Evolutionary conservation across 1,140 invertebrate genomes (phyloP), one percentile per base, ranked within the genome.

Genomic region (Drosophila repletoides): DNA sequence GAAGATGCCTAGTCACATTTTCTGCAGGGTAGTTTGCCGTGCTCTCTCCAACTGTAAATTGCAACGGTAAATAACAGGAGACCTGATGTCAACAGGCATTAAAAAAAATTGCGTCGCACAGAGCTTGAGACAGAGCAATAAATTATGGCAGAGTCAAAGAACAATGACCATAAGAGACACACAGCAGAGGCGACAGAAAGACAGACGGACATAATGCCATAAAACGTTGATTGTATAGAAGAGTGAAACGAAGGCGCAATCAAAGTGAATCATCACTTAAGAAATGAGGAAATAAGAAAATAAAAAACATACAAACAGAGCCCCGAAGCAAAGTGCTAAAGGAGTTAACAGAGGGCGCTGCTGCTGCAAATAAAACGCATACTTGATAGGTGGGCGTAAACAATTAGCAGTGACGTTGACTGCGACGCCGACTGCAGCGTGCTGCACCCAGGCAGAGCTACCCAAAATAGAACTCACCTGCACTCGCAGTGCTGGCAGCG

Each of bases 211-310:
- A 15, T 22, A 24, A 33, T 10, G 49, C 52, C 48, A 66, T 67
- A 34, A 60, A 56, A 26, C 24, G 19, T 33, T 51, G 26, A 59
- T 51, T 26, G 45, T 51, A 43, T 52, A 52, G 17, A 34, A 9
- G 2, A 34, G 14, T 14, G 52, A 19, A 55, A 40, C 53, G 59
- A 40, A 69, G 12, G 15, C 55, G 46, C 59, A 72, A 74, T 68
- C 74, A 86, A 84, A 75, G 75, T 79, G 80, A 84, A 86, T 84
- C 75, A 75, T 86, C 80, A 67, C 66, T 86, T 75, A 60, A 68
- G 59, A 64, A 72, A 79, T 56, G 61, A 84, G 68, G 59, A 83
- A 79, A 45, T 46, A 73, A 70, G 65, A 59, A 43, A 61, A 70
- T 64, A 38, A 61, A 68, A 74, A 49, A 71, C 49, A 58, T 45